Conservation (phyloP, 2,113 vertebrate genomes). For the Sinocyclocheilus rhinocerous region DNA sequence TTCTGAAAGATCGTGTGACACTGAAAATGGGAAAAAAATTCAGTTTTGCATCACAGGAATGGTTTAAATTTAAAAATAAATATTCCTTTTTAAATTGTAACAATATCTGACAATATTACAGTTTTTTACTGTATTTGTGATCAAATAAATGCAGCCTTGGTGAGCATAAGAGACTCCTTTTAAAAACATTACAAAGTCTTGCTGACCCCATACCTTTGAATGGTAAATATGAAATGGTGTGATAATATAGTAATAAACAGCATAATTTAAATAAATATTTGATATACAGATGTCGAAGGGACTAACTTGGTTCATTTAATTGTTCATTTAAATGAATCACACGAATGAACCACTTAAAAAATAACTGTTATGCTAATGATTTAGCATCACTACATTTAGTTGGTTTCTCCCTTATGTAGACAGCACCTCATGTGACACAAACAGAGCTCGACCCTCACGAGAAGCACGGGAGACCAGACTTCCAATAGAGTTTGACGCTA, state of each 20-base stretch:
- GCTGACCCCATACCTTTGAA: too few relatives aligned
- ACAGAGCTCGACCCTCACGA: background rate
- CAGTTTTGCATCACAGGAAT: background rate
- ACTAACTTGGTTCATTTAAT: background rate
- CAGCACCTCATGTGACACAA: background rate
- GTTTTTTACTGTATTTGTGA: background rate
- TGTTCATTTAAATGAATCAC: background rate
- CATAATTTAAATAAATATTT: background rate
- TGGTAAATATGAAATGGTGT: too few relatives aligned
- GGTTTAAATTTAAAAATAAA: background rate
- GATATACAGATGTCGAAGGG: background rate
- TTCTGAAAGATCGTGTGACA: background rate
- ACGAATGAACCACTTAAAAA: background rate
- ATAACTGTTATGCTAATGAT: background rate
- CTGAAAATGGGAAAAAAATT: background rate
- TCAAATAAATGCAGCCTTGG: background rate
- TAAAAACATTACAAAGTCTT: too few relatives aligned
- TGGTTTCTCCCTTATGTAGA: background rate
- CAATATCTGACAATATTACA: background rate
- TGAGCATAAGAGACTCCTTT: too few relatives aligned
- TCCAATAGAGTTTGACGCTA: background rate
- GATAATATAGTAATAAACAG: background rate
- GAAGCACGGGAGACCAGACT: background rate
- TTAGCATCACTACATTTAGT: background rate
- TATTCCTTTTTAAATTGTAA: background rate